Conservation (phyloP, 64 coral and sea anemone genomes). For the Porites australiensis region DNA sequence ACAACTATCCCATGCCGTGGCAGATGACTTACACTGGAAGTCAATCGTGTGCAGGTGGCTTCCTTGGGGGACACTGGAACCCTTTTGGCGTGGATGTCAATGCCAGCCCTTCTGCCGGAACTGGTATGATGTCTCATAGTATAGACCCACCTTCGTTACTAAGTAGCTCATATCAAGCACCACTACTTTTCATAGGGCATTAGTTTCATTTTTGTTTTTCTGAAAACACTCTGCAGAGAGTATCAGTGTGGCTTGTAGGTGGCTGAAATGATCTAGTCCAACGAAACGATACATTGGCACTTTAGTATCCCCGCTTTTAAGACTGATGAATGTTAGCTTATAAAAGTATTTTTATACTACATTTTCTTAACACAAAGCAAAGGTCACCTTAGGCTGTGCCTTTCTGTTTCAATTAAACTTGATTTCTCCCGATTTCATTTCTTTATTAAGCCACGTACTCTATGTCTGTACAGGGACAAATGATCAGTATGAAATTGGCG, state of each 20-base stretch:
- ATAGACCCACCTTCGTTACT: too few relatives aligned
- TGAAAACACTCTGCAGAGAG: too few relatives aligned
- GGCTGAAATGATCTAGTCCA: too few relatives aligned
- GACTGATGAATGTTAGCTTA: too few relatives aligned
- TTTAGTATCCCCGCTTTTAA: too few relatives aligned
- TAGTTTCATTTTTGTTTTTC: too few relatives aligned
- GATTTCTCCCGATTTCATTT: not conserved
- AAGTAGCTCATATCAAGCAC: not conserved
- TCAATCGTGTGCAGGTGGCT: constrained; percentile 32
- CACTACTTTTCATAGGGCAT: too few relatives aligned
- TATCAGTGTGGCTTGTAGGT: too few relatives aligned
- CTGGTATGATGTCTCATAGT: constrained; percentile 38
- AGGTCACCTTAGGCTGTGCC: too few relatives aligned
- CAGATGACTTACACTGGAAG: constrained; percentile 49
- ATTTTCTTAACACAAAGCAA: too few relatives aligned
- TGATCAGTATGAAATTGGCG: constrained; percentile 90
- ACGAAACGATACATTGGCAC: too few relatives aligned
- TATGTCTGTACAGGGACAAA: constrained; percentile 46
- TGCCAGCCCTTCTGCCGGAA: constrained; percentile 74
- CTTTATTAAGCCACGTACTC: not conserved
- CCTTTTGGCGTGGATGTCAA: constrained; percentile 68
- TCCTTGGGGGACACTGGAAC: constrained; percentile 81
- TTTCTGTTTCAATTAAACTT: not conserved
- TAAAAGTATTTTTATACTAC: too few relatives aligned
- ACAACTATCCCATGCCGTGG: constrained; percentile 82